Percentiles rank a stretch among this genome's conserved stretches.
These are phyloP conservation scores for Limnephilus rhombicus DNA, from an alignment of 2,888 invertebrate species.

Conservation along the genomic window DNA sequence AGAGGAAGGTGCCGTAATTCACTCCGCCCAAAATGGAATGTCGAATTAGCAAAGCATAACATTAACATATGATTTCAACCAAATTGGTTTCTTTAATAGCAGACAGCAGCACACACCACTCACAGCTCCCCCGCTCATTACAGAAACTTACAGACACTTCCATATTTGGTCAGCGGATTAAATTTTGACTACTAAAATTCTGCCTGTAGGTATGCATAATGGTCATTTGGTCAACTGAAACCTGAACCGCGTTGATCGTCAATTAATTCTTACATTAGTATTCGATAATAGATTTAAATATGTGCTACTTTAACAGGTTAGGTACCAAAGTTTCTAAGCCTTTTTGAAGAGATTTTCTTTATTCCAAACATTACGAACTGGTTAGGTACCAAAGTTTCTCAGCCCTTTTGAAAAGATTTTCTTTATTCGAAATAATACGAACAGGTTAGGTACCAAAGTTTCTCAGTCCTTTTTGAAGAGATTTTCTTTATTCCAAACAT, in stretches of 20 bases:
- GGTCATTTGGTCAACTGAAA: neutral
- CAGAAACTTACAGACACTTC: conserved; percentile 20
- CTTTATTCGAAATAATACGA: no score
- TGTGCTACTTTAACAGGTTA: neutral
- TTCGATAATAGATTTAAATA: neutral
- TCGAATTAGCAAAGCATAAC: conserved; percentile 20
- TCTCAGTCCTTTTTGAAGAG: neutral
- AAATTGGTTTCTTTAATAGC: conserved; percentile 25
- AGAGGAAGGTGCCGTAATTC: neutral
- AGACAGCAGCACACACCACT: neutral
- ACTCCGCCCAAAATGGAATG: neutral
- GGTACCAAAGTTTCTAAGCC: neutral
- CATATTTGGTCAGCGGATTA: conserved; percentile 49
- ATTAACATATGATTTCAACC: conserved; percentile 41
- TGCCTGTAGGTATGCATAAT: neutral
- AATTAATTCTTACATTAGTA: conserved; percentile 34
- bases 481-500: neutral
- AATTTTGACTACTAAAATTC: conserved; percentile 7
- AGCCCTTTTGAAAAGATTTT: neutral
- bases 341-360: neutral
- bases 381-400: neutral
- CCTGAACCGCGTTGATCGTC: conserved; percentile 7
- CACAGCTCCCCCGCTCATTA: neutral
- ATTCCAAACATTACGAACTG: no score
- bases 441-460: neutral